phyloP scores from a whole-genome alignment of 2,797 vertebrate genomes.

The Mastacembelus armatus region DNA sequence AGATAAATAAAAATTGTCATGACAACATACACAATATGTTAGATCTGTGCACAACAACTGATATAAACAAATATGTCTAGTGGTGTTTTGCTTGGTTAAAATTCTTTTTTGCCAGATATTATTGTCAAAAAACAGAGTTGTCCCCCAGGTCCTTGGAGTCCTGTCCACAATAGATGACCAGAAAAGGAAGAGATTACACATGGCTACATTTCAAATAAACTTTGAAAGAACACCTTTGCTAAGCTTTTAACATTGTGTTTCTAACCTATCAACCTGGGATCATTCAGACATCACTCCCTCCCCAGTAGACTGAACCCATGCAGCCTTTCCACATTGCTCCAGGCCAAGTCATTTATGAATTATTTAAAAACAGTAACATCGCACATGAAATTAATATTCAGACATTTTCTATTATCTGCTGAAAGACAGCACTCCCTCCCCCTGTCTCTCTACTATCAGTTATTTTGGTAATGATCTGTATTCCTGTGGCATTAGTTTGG shows the following conservation, averaged over 20 bases:
- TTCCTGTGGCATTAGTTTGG: conserved; percentile 73
- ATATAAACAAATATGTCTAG: not conserved
- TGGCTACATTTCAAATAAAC: conserved; percentile 21
- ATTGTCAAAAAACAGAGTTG: not conserved
- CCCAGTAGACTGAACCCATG: conserved; percentile 32
- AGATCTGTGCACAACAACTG: not conserved
- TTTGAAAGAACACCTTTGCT: conserved; percentile 21
- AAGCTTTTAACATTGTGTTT: conserved; percentile 32
- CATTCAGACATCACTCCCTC: conserved; percentile 33
- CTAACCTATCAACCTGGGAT: conserved; percentile 31
- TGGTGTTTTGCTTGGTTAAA: not conserved
- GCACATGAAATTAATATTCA: conserved; percentile 76
- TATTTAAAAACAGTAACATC: conserved; percentile 74
- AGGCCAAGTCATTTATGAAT: conserved; percentile 78
- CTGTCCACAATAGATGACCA: not conserved
- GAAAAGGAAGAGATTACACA: not conserved
- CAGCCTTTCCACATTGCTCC: conserved; percentile 54
- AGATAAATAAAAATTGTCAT: too few species aligned
- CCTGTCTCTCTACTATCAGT: conserved; percentile 46
- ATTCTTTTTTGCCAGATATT: not conserved
- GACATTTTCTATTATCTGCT: conserved; percentile 57
- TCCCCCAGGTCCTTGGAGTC: not conserved
- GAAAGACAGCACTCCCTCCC: conserved; percentile 54
- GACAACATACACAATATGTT: not conserved
- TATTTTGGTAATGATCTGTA: conserved; percentile 75